Evolutionary conservation across 2,113 vertebrate species (phyloP).

Genomic region (Scytalopus superciliaris): DNA sequence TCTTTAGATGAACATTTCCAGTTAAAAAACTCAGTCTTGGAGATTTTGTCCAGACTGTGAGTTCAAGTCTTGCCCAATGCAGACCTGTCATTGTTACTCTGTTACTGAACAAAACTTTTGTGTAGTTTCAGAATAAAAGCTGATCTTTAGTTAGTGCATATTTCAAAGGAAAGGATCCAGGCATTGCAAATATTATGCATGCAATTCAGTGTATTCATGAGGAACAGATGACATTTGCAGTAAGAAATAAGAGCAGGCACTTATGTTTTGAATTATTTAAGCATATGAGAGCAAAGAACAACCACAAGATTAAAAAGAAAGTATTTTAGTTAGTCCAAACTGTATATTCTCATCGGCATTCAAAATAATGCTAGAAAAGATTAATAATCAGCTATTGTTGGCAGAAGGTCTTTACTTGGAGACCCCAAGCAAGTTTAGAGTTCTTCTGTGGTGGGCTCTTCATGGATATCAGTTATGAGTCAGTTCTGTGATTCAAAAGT

Average conservation of each 20-base stretch:
- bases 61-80: neutral
- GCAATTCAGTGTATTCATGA: neutral
- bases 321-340: neutral
- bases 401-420: neutral
- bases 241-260: neutral
- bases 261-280: conserved; percentile 34
- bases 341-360: neutral
- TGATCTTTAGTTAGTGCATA: neutral
- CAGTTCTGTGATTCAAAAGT: neutral
- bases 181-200: neutral
- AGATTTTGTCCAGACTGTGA: neutral
- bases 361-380: neutral
- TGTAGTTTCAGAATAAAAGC: neutral
- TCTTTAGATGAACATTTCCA: neutral
- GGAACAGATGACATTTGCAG: conserved; percentile 31
- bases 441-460: neutral
- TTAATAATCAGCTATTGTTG: neutral
- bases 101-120: neutral
- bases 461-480: neutral
- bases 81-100: neutral
- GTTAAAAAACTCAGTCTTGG: neutral
- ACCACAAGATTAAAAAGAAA: neutral
- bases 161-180: conserved; percentile 13
- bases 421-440: neutral
- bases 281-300: neutral